Evolutionary conservation across 2,797 vertebrate species (phyloP).

Genomic region (Echiichthys vipera): DNA sequence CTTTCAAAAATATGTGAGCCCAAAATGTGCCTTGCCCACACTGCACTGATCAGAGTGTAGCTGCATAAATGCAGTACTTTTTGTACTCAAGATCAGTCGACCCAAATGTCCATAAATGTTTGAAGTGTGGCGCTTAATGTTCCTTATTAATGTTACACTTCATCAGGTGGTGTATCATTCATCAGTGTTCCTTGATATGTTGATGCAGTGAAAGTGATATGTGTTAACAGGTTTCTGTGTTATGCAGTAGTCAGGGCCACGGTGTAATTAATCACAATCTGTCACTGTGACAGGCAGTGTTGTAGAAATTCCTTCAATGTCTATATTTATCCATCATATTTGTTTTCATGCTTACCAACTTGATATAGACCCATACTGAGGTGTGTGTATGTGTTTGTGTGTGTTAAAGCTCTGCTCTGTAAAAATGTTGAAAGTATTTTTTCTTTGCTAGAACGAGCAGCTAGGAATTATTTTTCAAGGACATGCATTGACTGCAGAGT

Average conservation of each 20-base stretch:
- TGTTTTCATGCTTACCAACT: neutral
- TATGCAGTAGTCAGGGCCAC: neutral
- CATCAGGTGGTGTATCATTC: slow-evolving; percentile 16
- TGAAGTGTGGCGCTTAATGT: too few relatives aligned
- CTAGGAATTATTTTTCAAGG: slow-evolving; percentile 6
- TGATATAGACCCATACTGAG: neutral
- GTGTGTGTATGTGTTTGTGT: neutral
- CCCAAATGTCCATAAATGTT: neutral
- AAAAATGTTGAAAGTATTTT: neutral
- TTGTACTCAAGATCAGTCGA: neutral
- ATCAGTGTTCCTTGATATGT: slow-evolving; percentile 22
- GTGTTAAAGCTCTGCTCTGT: neutral
- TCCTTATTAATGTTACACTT: slow-evolving; percentile 21
- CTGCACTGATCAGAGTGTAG: neutral
- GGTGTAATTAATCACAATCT: slow-evolving; percentile 37
- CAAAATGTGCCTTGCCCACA: neutral
- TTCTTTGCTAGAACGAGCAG: neutral
- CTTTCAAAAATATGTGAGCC: neutral
- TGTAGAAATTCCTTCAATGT: slow-evolving; percentile 4
- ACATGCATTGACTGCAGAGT: neutral
- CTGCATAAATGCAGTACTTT: neutral
- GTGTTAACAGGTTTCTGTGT: slow-evolving; percentile 40
- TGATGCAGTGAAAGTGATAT: slow-evolving; percentile 24
- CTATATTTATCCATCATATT: slow-evolving; percentile 7
- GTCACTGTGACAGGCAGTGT: slow-evolving; percentile 11